These are phyloP conservation scores for Patagioenas fasciata DNA, from an alignment of 2,113 vertebrate genomes.

Conservation along the genomic window DNA sequence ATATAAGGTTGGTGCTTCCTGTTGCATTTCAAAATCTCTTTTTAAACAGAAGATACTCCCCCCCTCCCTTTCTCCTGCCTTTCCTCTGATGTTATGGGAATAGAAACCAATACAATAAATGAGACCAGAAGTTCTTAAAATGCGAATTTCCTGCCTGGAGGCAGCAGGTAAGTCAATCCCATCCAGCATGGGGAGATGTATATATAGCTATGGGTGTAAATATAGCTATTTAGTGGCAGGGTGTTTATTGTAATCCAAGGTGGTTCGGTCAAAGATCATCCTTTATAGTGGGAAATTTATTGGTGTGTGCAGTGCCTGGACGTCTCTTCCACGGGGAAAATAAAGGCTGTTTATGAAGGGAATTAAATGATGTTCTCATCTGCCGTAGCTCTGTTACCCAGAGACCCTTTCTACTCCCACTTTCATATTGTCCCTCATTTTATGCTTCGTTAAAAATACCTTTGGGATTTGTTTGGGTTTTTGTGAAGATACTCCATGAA, in stretches of 20 bases:
- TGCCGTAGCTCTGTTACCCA: not conserved
- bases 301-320: not conserved
- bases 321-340: not conserved
- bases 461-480: not conserved
- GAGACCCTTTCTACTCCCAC: not conserved
- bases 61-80: not conserved
- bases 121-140: conserved; percentile 68
- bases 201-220: conserved; percentile 35
- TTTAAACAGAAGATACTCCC: conserved; percentile 22
- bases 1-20: conserved; percentile 55
- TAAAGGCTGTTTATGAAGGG: not conserved
- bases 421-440: not conserved
- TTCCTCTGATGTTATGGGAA: conserved; percentile 76
- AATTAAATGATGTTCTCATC: not conserved
- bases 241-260: not conserved
- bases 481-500: not conserved
- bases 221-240: not conserved
- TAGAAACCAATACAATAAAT: conserved; percentile 67
- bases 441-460: not conserved
- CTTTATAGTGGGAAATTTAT: conserved; percentile 3
- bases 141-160: conserved; percentile 64
- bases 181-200: not conserved
- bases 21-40: not conserved
- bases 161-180: conserved; percentile 69
- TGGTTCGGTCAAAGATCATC: conserved; percentile 4